Conservation (phyloP, 2,888 invertebrate genomes). For the Drosophila algonquin region DNA sequence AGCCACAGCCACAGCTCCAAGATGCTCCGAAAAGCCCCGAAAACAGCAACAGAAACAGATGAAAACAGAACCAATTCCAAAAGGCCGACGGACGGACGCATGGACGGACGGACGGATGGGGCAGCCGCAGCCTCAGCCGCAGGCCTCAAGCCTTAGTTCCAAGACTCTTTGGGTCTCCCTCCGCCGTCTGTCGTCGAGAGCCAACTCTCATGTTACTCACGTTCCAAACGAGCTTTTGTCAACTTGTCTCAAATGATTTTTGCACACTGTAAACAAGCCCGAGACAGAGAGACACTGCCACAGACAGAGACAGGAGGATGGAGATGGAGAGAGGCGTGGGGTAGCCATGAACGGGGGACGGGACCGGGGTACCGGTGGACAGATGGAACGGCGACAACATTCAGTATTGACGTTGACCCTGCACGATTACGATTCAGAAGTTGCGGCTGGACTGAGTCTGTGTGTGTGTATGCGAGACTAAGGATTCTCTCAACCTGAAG, state of each 20-base stretch:
- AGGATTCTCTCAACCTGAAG: conserved; percentile 64
- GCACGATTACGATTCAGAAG: conserved; percentile 83
- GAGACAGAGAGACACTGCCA: conserved; percentile 56
- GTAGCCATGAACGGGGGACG: conserved; percentile 16
- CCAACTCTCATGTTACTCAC: conserved; percentile 82
- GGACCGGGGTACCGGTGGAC: conserved; percentile 30
- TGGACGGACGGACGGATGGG: conserved; percentile 15
- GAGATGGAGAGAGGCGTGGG: conserved; percentile 11
- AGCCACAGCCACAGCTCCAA: neutral
- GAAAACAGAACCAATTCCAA: conserved; percentile 47
- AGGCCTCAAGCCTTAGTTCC: conserved; percentile 28
- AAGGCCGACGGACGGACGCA: conserved; percentile 40
- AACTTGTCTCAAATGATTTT: conserved; percentile 82
- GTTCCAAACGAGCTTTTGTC: conserved; percentile 83
- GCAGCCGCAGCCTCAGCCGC: conserved; percentile 3
- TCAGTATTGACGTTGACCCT: conserved; percentile 79
- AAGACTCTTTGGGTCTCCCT: conserved; percentile 11
- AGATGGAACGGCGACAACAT: conserved; percentile 52
- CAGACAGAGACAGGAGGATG: conserved; percentile 31
- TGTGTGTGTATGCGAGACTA: conserved; percentile 44
- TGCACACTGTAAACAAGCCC: conserved; percentile 82
- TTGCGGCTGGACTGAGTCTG: conserved; percentile 49
- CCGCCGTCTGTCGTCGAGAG: conserved; percentile 53
- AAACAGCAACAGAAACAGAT: conserved; percentile 38
- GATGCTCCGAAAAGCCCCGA: conserved; percentile 42